These are phyloP conservation scores for Isoperla grammatica DNA, from an alignment of 2,888 invertebrate genomes.

Conservation along the genomic window DNA sequence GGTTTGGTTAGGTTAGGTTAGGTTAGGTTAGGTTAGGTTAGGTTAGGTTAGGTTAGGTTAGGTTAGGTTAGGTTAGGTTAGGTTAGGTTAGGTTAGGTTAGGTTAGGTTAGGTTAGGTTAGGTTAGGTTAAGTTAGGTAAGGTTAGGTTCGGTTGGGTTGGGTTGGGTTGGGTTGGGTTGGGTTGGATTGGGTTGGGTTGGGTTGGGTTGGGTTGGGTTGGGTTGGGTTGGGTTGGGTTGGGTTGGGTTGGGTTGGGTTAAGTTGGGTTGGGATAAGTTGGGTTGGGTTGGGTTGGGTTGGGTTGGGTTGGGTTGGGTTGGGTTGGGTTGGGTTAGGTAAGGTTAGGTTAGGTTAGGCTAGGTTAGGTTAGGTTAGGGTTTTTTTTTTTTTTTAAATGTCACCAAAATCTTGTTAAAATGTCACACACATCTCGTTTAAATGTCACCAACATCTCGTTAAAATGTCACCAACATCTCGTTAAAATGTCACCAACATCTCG, in stretches of 20 bases:
- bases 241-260: conserved; percentile 34
- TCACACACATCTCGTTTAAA: too few species aligned
- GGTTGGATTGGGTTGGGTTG: too few species aligned
- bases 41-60: conserved; percentile 36
- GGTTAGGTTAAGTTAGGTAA: conserved; percentile 39
- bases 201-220: conserved; percentile 36
- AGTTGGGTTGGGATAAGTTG: too few species aligned
- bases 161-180: too few species aligned
- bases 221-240: conserved; percentile 34
- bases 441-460: too few species aligned
- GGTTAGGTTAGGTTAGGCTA: conserved; percentile 28
- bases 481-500: too few species aligned
- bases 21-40: conserved; percentile 37
- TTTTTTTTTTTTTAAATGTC: too few species aligned
- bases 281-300: too few species aligned
- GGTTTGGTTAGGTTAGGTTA: conserved; percentile 36
- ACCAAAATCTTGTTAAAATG: too few species aligned
- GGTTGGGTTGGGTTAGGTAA: conserved; percentile 33
- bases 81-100: conserved; percentile 36
- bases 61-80: conserved; percentile 37
- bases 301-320: conserved; percentile 36
- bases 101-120: conserved; percentile 37
- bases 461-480: too few species aligned
- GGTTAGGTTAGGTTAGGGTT: too few species aligned
- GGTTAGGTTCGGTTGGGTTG: too few species aligned